Conservation (phyloP, 2,113 vertebrate species). For the Pomatorhinus ruficollis region DNA sequence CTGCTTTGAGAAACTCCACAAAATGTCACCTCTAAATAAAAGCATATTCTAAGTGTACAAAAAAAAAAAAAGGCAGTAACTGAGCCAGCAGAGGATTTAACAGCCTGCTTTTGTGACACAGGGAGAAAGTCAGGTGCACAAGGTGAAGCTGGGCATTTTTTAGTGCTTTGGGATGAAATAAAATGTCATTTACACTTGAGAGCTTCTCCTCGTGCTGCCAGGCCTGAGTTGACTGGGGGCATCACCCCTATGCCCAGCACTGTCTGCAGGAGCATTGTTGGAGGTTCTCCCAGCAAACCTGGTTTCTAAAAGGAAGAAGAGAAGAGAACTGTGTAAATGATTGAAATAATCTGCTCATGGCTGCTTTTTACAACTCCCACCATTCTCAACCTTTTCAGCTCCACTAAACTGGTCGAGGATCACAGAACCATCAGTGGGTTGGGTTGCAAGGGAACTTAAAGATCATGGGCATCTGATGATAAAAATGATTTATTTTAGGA, state of each 20-base stretch:
- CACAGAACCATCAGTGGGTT: rapidly evolving
- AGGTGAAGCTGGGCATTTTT: neutral
- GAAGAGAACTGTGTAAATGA: neutral
- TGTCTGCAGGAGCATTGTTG: slow-evolving; percentile 86
- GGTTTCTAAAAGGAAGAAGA: slow-evolving; percentile 78
- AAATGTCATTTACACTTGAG: slow-evolving; percentile 81
- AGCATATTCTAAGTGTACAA: neutral
- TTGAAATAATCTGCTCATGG: neutral
- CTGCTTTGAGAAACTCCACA: neutral
- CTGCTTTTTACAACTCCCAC: neutral
- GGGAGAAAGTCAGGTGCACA: neutral
- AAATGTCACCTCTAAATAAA: neutral
- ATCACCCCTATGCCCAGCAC: slow-evolving; percentile 81
- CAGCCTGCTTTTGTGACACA: neutral
- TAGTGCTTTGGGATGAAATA: neutral
- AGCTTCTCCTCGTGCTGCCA: slow-evolving; percentile 87
- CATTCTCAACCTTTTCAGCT: neutral
- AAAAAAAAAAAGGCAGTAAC: neutral
- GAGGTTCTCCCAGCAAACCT: slow-evolving; percentile 91
- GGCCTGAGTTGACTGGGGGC: slow-evolving; percentile 75
- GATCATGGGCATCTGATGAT: neutral
- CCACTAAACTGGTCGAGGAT: neutral
- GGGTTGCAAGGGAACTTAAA: neutral
- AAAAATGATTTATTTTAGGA: neutral
- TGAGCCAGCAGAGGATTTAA: neutral